Percentiles rank a stretch among this genome's conserved stretches.
Conservation (phyloP, 2,113 vertebrate genomes). For the Oplegnathus fasciatus region DNA sequence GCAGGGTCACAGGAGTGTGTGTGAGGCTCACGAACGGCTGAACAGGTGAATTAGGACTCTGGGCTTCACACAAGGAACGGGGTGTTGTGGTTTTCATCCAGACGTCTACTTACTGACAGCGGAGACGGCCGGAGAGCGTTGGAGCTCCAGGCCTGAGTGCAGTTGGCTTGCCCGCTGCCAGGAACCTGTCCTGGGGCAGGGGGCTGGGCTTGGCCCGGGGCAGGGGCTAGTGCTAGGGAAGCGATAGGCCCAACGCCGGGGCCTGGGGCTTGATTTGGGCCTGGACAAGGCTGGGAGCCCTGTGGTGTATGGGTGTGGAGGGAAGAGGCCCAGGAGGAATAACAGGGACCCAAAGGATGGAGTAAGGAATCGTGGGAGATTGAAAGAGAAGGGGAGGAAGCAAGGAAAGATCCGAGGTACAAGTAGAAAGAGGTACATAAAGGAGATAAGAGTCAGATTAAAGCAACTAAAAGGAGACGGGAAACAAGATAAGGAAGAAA, state of each 20-base stretch:
- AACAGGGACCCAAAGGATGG: constrained; percentile 46
- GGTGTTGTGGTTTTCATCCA: constrained; percentile 43
- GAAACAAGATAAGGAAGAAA: constrained; percentile 8
- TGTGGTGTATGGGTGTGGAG: constrained; percentile 63
- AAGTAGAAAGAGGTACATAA: constrained; percentile 33
- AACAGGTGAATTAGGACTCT: constrained; percentile 39
- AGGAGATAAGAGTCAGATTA: constrained; percentile 62
- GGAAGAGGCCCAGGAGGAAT: constrained; percentile 50
- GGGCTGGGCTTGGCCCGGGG: constrained; percentile 59
- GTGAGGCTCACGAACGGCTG: constrained; percentile 37
- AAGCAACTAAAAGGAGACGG: constrained; percentile 33
- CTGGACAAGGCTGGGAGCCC: constrained; percentile 83
- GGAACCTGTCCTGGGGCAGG: constrained; percentile 74
- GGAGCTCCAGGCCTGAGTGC: constrained; percentile 86
- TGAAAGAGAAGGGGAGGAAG: constrained; percentile 41
- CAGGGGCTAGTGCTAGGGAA: constrained; percentile 67
- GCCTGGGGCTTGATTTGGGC: constrained; percentile 79
- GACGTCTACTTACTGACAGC: constrained; percentile 88
- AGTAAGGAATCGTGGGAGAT: constrained; percentile 60
- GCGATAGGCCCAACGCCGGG: constrained; percentile 47
- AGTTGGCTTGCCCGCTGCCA: constrained; percentile 83
- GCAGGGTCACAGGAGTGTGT: not conserved
- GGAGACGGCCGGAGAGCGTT: constrained; percentile 84
- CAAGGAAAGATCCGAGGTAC: constrained; percentile 44
- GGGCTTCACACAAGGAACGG: constrained; percentile 52